Base-by-base conservation (phyloP, 2,797 vertebrate genomes). In the Sebastes miniatus region DNA sequence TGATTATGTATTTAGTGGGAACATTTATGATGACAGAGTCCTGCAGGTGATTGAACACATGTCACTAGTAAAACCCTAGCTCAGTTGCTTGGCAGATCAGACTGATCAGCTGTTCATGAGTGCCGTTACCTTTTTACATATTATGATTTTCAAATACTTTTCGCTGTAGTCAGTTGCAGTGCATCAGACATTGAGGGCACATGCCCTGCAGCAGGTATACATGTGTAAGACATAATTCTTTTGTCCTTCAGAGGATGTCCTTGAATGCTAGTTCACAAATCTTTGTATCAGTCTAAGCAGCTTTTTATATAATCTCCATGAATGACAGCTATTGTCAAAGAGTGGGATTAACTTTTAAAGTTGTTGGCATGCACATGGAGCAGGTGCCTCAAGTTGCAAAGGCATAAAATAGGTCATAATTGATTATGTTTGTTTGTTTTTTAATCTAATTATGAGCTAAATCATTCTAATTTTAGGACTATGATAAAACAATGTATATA, bases 301-400 rank as follows among this genome's bases (percentile, higher is more conserved):
- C 87, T 94, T 94, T 92, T 88, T 77, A 73, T 93, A 93, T 94
- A 95, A 94, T 92, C 92, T 86, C 61, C 66, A 86, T 95, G 82
- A 92, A 91, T 91, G 89, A 91, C 90, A 95, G 85, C 79, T 92
- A 82, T 93, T 90, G 93, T 94, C 91, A 93, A 94, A 95, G 89
- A 93, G 90, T 93, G 90, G 87, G 83, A 91, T 94, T 92, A 93
- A 92, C 84, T 90, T 93, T 91, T 94, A 85, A 82, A 91, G 88
- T 89, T 86, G 80, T 74, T 36, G 34, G 4, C 8, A 62, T 73
- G 54, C 10, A 59, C 58, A 73, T 12, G 58, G 7, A 66, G 22
- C 58, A 83, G 56, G 24, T 73, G 11, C 4, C 22, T 62, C 8
- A 66, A 47, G 6, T 47, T 79, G 18, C 50, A 54, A 47, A 64